These are phyloP conservation scores for Eucera pruinosa DNA, from an alignment of 2,888 invertebrate species.

Conservation along the genomic window DNA sequence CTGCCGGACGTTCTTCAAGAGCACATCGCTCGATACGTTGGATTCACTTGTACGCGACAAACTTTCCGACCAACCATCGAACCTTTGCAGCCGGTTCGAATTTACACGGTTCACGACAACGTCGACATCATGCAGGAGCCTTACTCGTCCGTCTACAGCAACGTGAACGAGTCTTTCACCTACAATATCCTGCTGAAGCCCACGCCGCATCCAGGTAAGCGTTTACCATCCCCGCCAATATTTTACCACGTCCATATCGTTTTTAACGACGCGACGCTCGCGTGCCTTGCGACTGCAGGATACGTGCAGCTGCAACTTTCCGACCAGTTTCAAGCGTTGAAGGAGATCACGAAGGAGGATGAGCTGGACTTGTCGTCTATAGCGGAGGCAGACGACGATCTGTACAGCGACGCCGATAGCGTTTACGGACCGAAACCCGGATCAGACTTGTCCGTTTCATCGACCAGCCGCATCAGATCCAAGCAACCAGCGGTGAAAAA, in stretches of 20 bases:
- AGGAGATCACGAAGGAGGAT: slow-evolving; percentile 32
- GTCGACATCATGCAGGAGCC: slow-evolving; percentile 89
- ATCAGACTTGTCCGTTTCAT: slow-evolving; percentile 4
- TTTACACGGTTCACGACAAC: slow-evolving; percentile 90
- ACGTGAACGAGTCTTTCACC: slow-evolving; percentile 86
- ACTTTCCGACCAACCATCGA: slow-evolving; percentile 82
- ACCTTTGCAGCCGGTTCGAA: slow-evolving; percentile 87
- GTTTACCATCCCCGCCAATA: too few species aligned
- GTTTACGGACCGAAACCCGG: slow-evolving; percentile 57
- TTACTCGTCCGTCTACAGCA: slow-evolving; percentile 87
- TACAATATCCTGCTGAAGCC: slow-evolving; percentile 86
- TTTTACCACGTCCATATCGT: too few species aligned
- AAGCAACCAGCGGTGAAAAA: not conserved
- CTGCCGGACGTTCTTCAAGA: slow-evolving; percentile 90
- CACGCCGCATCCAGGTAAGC: slow-evolving; percentile 76
- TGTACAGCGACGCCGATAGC: slow-evolving; percentile 74
- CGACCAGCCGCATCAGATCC: not conserved
- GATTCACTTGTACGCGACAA: slow-evolving; percentile 83
- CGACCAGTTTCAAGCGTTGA: slow-evolving; percentile 80
- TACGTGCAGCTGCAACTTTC: slow-evolving; percentile 86
- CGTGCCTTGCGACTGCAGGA: slow-evolving; percentile 85
- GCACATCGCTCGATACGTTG: slow-evolving; percentile 87
- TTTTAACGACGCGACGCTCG: too few species aligned
- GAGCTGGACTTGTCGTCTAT: slow-evolving; percentile 64
- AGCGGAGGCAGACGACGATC: slow-evolving; percentile 69